These are phyloP conservation scores for Sipha maydis DNA, from an alignment of 2,888 invertebrate species.

Conservation along the genomic window DNA sequence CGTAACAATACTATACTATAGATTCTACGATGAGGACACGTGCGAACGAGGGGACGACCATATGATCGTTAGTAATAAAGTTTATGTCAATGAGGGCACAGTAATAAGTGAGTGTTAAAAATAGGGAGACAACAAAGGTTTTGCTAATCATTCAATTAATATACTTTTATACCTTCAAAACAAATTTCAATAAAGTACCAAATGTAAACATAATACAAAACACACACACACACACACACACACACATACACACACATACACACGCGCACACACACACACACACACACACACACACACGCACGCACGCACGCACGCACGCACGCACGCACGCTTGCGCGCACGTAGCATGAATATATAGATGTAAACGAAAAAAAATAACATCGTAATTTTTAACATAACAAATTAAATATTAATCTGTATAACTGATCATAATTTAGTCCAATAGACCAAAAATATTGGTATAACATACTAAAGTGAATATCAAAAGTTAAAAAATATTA, in stretches of 20 bases:
- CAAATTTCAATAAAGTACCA: background rate
- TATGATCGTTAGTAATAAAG: constrained; percentile 29
- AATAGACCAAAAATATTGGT: too few relatives aligned
- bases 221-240: background rate
- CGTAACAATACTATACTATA: background rate
- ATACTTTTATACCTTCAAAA: background rate
- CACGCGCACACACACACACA: background rate
- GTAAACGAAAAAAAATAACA: too few relatives aligned
- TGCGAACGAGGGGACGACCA: constrained; percentile 35
- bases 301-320: background rate
- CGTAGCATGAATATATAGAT: too few relatives aligned
- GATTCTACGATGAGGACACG: constrained; percentile 1
- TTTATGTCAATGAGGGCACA: constrained; percentile 34
- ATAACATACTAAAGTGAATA: too few relatives aligned
- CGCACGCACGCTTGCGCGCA: too few relatives aligned
- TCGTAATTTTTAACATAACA: too few relatives aligned
- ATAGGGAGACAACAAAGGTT: constrained; percentile 16
- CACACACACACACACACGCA: background rate
- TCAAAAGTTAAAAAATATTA: too few relatives aligned
- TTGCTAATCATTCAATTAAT: constrained; percentile 36
- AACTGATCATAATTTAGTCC: too few relatives aligned
- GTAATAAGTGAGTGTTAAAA: constrained; percentile 44
- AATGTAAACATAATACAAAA: background rate
- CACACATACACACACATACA: too few relatives aligned
- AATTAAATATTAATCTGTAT: too few relatives aligned